Conservation (phyloP, 1,140 invertebrate species). For the Penaeus indicus region DNA sequence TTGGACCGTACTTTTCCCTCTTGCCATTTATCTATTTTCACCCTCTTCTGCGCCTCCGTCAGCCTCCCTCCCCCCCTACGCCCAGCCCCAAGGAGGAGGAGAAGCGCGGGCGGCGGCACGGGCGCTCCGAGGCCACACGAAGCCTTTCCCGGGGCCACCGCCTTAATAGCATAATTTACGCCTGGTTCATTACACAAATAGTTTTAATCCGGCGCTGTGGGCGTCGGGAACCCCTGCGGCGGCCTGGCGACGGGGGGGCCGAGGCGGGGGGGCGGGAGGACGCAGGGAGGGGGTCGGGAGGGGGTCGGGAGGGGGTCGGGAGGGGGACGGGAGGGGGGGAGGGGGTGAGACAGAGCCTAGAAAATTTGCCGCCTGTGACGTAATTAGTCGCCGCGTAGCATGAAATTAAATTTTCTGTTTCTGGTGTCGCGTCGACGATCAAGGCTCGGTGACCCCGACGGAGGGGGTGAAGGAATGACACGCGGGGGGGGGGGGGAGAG, state of each 20-base stretch:
- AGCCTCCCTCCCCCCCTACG: too few species aligned
- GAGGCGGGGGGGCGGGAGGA: neutral
- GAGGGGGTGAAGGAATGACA: neutral
- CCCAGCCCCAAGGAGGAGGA: neutral
- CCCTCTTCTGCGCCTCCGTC: too few species aligned
- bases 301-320: too few species aligned
- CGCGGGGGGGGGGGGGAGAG: neutral
- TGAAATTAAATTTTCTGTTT: slow-evolving; percentile 61
- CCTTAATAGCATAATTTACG: slow-evolving; percentile 65
- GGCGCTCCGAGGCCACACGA: slow-evolving; percentile 45
- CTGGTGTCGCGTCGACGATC: slow-evolving; percentile 43
- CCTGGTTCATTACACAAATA: slow-evolving; percentile 64
- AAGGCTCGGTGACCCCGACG: neutral
- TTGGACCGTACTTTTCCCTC: too few species aligned
- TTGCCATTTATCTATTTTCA: too few species aligned
- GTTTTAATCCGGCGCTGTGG: slow-evolving; percentile 61
- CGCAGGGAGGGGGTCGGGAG: too few species aligned
- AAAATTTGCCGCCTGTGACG: slow-evolving; percentile 62
- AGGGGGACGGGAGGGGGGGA: too few species aligned
- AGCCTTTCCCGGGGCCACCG: slow-evolving; percentile 56
- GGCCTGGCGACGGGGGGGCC: slow-evolving; percentile 10
- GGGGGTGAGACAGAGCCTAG: slow-evolving; percentile 18
- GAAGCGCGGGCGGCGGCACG: slow-evolving; percentile 18
- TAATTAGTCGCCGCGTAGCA: slow-evolving; percentile 58
- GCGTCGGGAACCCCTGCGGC: slow-evolving; percentile 32